phyloP scores from a whole-genome alignment of 2,113 vertebrate genomes.

The Apistogramma diplotaenia region DNA sequence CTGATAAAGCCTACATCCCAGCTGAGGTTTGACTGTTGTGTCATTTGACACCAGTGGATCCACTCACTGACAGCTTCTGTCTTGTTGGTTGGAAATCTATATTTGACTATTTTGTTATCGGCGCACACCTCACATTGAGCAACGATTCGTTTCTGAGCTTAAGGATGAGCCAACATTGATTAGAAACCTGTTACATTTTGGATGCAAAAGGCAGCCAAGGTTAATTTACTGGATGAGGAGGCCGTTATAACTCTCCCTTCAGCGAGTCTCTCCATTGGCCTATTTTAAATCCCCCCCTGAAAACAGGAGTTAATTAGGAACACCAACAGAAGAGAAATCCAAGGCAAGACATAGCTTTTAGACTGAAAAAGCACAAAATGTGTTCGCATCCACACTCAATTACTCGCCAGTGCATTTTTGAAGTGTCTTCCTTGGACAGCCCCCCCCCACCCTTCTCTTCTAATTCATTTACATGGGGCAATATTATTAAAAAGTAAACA shows the following conservation, averaged over 20 bases:
- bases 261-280: conserved; percentile 54
- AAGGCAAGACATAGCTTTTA: conserved; percentile 45
- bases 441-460: not conserved
- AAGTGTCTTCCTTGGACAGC: conserved; percentile 36
- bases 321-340: conserved; percentile 44
- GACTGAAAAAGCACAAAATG: conserved; percentile 50
- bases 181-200: conserved; percentile 61
- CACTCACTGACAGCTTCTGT: not conserved
- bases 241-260: conserved; percentile 51
- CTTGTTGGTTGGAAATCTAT: conserved; percentile 25
- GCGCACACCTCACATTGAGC: conserved; percentile 31
- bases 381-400: conserved; percentile 38
- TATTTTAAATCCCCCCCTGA: conserved; percentile 65
- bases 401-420: conserved; percentile 35
- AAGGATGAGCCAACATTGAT: conserved; percentile 25
- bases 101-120: conserved; percentile 30
- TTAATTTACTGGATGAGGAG: conserved; percentile 70
- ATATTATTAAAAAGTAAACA: conserved; percentile 64
- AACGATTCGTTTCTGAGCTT: conserved; percentile 16
- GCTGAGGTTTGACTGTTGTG: conserved; percentile 2
- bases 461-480: conserved; percentile 47
- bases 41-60: not conserved
- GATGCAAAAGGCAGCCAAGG: conserved; percentile 63
- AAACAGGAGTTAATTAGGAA: conserved; percentile 69
- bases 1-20: not conserved